Evolutionary conservation across 2,888 invertebrate genomes (phyloP).

Genomic region (Caenorhabditis sp.): DNA sequence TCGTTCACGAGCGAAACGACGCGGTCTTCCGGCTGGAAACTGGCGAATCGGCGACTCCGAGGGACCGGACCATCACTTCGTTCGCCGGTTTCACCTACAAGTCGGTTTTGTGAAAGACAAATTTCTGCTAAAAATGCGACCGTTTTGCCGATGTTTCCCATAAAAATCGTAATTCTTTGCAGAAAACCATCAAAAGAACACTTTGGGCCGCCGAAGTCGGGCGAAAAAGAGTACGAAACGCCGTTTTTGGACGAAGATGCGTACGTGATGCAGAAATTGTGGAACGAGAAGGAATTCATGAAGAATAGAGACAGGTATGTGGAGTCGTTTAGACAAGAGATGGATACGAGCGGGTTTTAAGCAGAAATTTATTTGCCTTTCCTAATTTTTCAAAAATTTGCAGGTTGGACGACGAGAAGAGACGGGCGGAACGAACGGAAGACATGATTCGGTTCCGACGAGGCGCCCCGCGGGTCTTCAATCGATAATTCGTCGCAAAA

Average conservation of each 20-base stretch:
- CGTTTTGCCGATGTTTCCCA: background rate
- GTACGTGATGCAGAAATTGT: constrained; percentile 77
- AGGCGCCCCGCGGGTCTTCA: constrained; percentile 66
- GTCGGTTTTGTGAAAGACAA: constrained; percentile 9
- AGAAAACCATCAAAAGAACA: constrained; percentile 75
- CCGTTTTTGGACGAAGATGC: constrained; percentile 78
- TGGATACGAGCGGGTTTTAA: too few relatives aligned
- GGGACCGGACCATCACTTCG: constrained; percentile 73
- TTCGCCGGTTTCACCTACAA: constrained; percentile 77
- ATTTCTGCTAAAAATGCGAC: background rate
- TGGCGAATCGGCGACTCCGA: constrained; percentile 83
- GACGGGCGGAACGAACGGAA: constrained; percentile 54
- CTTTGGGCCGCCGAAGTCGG: constrained; percentile 58
- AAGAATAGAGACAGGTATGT: constrained; percentile 62
- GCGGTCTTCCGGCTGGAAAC: constrained; percentile 93
- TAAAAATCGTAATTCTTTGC: constrained; percentile 19
- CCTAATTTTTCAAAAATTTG: too few relatives aligned
- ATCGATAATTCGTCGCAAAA: constrained; percentile 30
- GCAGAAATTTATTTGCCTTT: too few relatives aligned
- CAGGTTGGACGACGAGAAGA: constrained; percentile 51
- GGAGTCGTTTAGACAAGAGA: too few relatives aligned
- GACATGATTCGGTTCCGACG: constrained; percentile 62
- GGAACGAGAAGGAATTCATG: constrained; percentile 75
- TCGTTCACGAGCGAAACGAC: constrained; percentile 91
- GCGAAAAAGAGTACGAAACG: constrained; percentile 74